These are phyloP conservation scores for Sinocyclocheilus anshuiensis DNA, from an alignment of 2,113 vertebrate genomes.

Conservation along the genomic window DNA sequence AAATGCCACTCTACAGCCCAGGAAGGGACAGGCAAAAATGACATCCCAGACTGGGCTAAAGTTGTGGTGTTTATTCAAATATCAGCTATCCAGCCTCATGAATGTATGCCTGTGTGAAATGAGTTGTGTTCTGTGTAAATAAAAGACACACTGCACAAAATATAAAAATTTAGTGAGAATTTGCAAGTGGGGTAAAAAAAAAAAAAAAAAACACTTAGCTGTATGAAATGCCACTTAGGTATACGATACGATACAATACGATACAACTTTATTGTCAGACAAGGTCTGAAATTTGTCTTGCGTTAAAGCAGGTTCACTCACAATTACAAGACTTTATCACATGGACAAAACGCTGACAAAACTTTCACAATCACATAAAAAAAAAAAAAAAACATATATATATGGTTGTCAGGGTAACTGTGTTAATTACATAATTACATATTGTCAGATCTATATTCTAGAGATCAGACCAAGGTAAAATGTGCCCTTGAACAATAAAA, in stretches of 20 bases:
- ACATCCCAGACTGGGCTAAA: conserved; percentile 17
- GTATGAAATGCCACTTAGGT: not conserved
- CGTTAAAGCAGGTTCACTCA: no score
- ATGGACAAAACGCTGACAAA: no score
- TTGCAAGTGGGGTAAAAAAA: not conserved
- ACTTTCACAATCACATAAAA: no score
- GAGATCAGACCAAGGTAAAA: not conserved
- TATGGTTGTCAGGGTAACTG: not conserved
- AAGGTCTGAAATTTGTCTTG: no score
- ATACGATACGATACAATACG: no score
- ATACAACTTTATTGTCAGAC: no score
- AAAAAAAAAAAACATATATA: no score
- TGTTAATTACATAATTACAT: not conserved
- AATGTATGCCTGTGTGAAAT: not conserved
- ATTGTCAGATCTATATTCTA: not conserved
- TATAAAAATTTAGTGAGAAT: not conserved
- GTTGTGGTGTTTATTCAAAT: conserved; percentile 2
- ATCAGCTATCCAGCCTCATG: not conserved
- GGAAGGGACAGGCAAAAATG: conserved; percentile 64
- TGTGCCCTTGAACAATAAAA: no score
- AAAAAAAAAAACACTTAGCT: not conserved
- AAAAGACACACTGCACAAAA: not conserved
- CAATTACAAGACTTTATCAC: no score
- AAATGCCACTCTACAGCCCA: conserved; percentile 67
- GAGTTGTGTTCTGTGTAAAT: not conserved